phyloP scores from a whole-genome alignment of 2,888 invertebrate genomes.

The Cremastinae sp. region DNA sequence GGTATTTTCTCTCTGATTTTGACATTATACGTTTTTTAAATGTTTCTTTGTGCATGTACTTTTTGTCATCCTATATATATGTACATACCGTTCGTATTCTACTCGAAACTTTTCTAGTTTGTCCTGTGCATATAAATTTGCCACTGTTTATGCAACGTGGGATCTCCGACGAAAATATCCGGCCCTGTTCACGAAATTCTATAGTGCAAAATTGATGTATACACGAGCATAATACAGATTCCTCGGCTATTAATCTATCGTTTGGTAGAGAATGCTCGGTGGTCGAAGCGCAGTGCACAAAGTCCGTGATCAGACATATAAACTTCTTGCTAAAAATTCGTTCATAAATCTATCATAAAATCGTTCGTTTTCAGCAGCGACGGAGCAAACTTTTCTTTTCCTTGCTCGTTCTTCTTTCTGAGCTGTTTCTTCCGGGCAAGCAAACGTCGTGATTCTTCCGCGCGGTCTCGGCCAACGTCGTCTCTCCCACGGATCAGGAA shows the following conservation, averaged over 20 bases:
- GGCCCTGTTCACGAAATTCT: slow-evolving; percentile 38
- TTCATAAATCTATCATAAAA: slow-evolving; percentile 66
- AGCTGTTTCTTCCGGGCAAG: slow-evolving; percentile 37
- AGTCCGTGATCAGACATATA: slow-evolving; percentile 59
- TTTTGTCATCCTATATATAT: slow-evolving; percentile 9
- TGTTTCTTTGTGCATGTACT: not conserved
- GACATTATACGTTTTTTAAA: not conserved
- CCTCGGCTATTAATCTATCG: slow-evolving; percentile 56
- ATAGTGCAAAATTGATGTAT: slow-evolving; percentile 17
- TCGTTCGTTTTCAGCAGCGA: slow-evolving; percentile 60
- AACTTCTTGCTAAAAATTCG: slow-evolving; percentile 59
- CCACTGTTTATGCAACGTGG: slow-evolving; percentile 20
- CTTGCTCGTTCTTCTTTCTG: slow-evolving; percentile 25
- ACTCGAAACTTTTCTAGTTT: slow-evolving; percentile 19
- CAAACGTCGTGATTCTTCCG: slow-evolving; percentile 33
- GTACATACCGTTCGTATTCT: slow-evolving; percentile 32
- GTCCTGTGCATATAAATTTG: slow-evolving; percentile 40
- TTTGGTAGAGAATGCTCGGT: slow-evolving; percentile 44
- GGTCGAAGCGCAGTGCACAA: slow-evolving; percentile 30
- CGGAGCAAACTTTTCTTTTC: slow-evolving; percentile 57
- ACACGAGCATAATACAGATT: slow-evolving; percentile 36
- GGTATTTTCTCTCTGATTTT: not conserved
- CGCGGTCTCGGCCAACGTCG: slow-evolving; percentile 19
- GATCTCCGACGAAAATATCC: slow-evolving; percentile 56
- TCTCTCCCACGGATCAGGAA: slow-evolving; percentile 17